A percentile compares a stretch with the other conserved stretches of the same genome.
Evolutionary conservation across 2,797 vertebrate genomes (phyloP).

Genomic region (Spinus olivaceus): DNA sequence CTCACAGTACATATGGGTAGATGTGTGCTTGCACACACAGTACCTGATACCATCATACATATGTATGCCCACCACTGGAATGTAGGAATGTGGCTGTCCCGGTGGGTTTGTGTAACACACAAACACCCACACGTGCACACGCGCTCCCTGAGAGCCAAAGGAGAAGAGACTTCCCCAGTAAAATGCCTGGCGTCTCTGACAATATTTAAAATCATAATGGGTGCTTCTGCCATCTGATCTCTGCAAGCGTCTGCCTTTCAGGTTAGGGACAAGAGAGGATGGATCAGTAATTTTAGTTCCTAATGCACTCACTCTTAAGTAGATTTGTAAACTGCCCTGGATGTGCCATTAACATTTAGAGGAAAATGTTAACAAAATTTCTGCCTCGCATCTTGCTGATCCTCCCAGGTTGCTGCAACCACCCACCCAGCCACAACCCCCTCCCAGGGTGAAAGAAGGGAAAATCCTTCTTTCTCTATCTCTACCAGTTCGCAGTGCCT

Average conservation of each 20-base stretch:
- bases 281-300: constrained; percentile 75
- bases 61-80: not conserved
- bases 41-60: not conserved
- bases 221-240: constrained; percentile 69
- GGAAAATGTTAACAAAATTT: constrained; percentile 76
- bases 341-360: constrained; percentile 76
- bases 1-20: not conserved
- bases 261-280: constrained; percentile 59
- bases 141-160: not conserved
- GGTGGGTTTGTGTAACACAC: not conserved
- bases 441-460: not conserved
- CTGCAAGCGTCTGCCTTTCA: constrained; percentile 60
- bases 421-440: constrained; percentile 28
- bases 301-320: constrained; percentile 73
- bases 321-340: constrained; percentile 75
- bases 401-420: constrained; percentile 53
- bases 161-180: constrained; percentile 57
- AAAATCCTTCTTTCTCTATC: not conserved
- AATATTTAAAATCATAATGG: constrained; percentile 73
- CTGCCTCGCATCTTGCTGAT: constrained; percentile 49
- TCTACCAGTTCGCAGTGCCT: not conserved
- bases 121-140: not conserved
- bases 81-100: not conserved
- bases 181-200: constrained; percentile 61
- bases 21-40: not conserved